These are phyloP conservation scores for Solea senegalensis DNA, from an alignment of 2,113 vertebrate genomes.

Conservation along the genomic window DNA sequence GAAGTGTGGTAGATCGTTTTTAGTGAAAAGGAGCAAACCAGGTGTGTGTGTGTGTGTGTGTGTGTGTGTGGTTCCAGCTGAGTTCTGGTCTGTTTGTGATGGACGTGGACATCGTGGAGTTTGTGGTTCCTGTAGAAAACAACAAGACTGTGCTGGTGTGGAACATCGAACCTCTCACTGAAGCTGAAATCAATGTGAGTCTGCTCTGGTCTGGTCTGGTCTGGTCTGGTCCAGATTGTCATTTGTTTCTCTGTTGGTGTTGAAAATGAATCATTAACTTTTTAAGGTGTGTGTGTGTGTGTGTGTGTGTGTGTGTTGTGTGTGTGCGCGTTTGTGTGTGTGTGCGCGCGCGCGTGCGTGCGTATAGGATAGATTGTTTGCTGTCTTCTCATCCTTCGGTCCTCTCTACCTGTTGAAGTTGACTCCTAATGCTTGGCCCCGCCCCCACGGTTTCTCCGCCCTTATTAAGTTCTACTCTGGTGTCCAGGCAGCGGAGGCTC, in stretches of 20 bases:
- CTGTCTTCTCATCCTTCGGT: slow-evolving; percentile 81
- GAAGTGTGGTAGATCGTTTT: slow-evolving; percentile 16
- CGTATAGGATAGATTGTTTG: slow-evolving; percentile 69
- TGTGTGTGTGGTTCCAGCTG: too few species aligned
- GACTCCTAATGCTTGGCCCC: slow-evolving; percentile 69
- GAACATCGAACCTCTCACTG: slow-evolving; percentile 72
- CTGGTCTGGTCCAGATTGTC: neutral
- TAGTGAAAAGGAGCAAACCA: too few species aligned
- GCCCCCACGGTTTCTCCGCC: slow-evolving; percentile 78
- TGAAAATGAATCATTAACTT: too few species aligned
- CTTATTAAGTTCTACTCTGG: slow-evolving; percentile 84
- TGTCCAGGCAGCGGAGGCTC: slow-evolving; percentile 80
- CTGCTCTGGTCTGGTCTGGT: neutral
- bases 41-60: too few species aligned
- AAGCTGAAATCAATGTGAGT: slow-evolving; percentile 75
- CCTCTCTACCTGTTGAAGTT: slow-evolving; percentile 82
- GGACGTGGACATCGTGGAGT: slow-evolving; percentile 80
- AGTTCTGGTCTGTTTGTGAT: slow-evolving; percentile 10
- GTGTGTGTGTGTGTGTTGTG: too few species aligned
- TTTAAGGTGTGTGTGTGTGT: too few species aligned
- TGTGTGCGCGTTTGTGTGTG: neutral
- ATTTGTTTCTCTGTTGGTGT: too few species aligned
- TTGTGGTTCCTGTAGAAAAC: slow-evolving; percentile 75
- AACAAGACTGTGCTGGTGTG: slow-evolving; percentile 83
- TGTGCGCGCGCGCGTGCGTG: neutral